phyloP scores from a whole-genome alignment of 2,113 vertebrate species.

The Leucosticte australis region DNA sequence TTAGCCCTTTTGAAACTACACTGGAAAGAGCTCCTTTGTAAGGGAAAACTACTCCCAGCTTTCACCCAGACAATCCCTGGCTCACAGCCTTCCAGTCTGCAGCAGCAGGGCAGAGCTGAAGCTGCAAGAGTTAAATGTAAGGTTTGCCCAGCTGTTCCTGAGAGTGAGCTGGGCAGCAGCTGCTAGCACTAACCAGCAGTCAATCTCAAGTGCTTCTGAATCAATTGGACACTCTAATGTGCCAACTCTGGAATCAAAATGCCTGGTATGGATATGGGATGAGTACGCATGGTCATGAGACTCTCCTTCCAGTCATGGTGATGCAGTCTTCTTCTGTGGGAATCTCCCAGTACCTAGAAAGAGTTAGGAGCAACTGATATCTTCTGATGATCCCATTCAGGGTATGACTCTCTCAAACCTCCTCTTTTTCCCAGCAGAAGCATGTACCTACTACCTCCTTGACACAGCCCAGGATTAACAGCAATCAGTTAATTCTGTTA shows the following conservation, averaged over 20 bases:
- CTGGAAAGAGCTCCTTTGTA: neutral
- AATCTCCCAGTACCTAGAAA: neutral
- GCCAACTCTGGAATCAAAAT: neutral
- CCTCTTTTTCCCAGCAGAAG: neutral
- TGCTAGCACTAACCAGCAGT: neutral
- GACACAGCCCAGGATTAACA: neutral
- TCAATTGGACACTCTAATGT: neutral
- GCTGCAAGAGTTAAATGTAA: neutral
- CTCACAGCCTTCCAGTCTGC: neutral
- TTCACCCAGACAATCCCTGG: neutral
- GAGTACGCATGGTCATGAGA: rapidly evolving
- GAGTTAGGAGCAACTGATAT: neutral
- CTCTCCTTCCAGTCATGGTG: neutral
- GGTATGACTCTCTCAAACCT: rapidly evolving
- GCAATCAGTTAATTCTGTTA: neutral
- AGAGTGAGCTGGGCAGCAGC: neutral
- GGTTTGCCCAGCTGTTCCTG: neutral
- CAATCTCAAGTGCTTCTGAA: neutral
- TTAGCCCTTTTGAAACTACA: neutral
- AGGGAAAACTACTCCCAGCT: neutral
- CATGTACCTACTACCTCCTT: neutral
- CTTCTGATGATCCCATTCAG: neutral
- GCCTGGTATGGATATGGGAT: neutral
- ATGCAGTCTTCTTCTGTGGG: neutral
- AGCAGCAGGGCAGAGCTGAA: neutral